Evolutionary conservation across 2,888 invertebrate species (phyloP).

Genomic region (Myopa tessellatipennis): DNA sequence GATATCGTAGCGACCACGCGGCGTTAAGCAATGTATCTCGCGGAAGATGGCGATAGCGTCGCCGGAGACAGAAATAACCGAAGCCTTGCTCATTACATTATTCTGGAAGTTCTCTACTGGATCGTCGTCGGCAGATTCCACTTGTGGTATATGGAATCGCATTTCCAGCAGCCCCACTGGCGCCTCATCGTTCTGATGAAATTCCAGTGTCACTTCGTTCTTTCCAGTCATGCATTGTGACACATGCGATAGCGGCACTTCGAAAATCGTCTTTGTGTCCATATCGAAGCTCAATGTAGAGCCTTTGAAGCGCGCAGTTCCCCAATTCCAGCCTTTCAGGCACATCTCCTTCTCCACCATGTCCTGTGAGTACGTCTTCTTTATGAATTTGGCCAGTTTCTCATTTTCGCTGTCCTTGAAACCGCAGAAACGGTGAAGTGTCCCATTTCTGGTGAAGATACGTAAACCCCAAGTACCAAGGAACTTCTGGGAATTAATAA

Average conservation of each 20-base stretch:
- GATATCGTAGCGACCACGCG: constrained; percentile 91
- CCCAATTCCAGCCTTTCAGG: constrained; percentile 99
- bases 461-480: constrained; percentile 91
- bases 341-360: constrained; percentile 93
- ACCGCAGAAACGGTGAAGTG: constrained; percentile 90
- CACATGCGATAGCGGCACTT: constrained; percentile 95
- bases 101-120: constrained; percentile 97
- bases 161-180: constrained; percentile 97
- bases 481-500: constrained; percentile 92
- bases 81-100: constrained; percentile 96
- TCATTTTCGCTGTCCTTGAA: constrained; percentile 95
- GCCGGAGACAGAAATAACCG: constrained; percentile 96
- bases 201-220: constrained; percentile 98
- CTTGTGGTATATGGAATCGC: constrained; percentile 96
- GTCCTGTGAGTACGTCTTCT: constrained; percentile 83
- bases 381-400: constrained; percentile 90
- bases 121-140: constrained; percentile 91
- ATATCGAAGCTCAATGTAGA: constrained; percentile 87
- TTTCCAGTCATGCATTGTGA: constrained; percentile 96
- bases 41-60: constrained; percentile 97
- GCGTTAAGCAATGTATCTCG: constrained; percentile 97
- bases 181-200: constrained; percentile 99
- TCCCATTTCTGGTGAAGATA: constrained; percentile 89
- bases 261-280: constrained; percentile 87
- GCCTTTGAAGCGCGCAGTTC: constrained; percentile 92